Base-by-base conservation (phyloP, 2,797 vertebrate genomes). In the Sebastes itinus region DNA sequence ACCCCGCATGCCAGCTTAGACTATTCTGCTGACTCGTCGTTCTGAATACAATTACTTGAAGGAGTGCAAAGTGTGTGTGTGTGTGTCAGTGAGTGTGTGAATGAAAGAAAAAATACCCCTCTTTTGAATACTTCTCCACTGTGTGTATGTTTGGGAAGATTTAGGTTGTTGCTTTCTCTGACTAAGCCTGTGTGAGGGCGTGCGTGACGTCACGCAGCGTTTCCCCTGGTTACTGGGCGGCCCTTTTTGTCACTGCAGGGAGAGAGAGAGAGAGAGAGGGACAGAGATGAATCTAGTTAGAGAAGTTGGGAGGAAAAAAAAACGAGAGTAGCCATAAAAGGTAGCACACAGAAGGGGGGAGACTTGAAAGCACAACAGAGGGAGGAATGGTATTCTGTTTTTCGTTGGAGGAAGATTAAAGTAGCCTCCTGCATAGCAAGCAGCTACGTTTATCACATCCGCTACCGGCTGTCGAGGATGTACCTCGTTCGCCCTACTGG, bases 21-120 rank as follows among this genome's bases (percentile, higher is more conserved):
- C 83, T 64, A 38, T 91, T 92, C 81, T 91, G 93, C 92, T 91
- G 93, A 94, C 88, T 92, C 62, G 58, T 72, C 79, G 6, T 65
- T 91, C 68, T 62, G 28, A 78, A 86, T 84, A 88, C 79, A 90
- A 84, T 91, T 80, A 87, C 82, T 84, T 88, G 75, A 83, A 84
- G 86, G 75, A 70, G 52, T 6, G 9, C 46, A 75, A 58, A 77
- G 32, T 75, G 74, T 84, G 83, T 77, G 33, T 33, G 32, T 75
- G 74, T 84, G 83, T 77, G 32, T 32, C 11, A 6, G 65, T 10
- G 71, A 83, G 80, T 81, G 80, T 33, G 59, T 77, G 84, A 87
- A 88, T 80, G 61, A 72, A 82, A 74, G 33, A 59, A 58, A 66
- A 38, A 38, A 38, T 14, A 38, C 13, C n/a, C 8, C 23, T 32